These are phyloP conservation scores for Metaphire vulgaris DNA, from an alignment of 1,140 invertebrate genomes.

Conservation along the genomic window DNA sequence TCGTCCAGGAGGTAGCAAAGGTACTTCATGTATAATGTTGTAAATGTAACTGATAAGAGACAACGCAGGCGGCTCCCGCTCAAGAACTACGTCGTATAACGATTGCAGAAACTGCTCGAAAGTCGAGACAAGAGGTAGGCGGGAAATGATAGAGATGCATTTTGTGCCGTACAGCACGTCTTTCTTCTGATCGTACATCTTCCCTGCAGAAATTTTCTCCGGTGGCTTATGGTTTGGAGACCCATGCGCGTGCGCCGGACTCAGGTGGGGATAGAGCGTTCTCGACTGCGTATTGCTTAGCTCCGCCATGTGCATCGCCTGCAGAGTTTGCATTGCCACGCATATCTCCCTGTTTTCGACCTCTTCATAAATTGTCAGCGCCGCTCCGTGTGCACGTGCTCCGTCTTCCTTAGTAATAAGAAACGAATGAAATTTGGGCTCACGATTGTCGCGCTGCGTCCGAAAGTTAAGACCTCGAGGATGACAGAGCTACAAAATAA, in stretches of 20 bases:
- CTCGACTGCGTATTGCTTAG: conserved; percentile 53
- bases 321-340: conserved; percentile 85
- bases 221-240: conserved; percentile 39
- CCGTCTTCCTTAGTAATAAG: conserved; percentile 95
- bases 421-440: conserved; percentile 90
- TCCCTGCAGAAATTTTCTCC: conserved; percentile 48
- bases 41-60: conserved; percentile 85
- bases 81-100: conserved; percentile 65
- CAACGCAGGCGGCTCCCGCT: conserved; percentile 37
- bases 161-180: conserved; percentile 91
- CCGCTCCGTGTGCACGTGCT: conserved; percentile 83
- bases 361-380: conserved; percentile 90
- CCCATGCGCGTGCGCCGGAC: conserved; percentile 28
- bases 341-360: conserved; percentile 84
- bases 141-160: conserved; percentile 80
- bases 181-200: conserved; percentile 83
- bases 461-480: conserved; percentile 86
- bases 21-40: conserved; percentile 89
- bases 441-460: conserved; percentile 83
- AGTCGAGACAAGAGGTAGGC: conserved; percentile 74
- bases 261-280: conserved; percentile 31
- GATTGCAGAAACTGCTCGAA: conserved; percentile 65
- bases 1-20: conserved; percentile 76
- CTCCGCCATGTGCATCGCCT: conserved; percentile 86
- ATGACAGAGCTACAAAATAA: conserved; percentile 71